Evolutionary conservation across 2,797 vertebrate species (phyloP), one percentile per base, ranked within the genome.

Genomic region (Leptoclinus maculatus): DNA sequence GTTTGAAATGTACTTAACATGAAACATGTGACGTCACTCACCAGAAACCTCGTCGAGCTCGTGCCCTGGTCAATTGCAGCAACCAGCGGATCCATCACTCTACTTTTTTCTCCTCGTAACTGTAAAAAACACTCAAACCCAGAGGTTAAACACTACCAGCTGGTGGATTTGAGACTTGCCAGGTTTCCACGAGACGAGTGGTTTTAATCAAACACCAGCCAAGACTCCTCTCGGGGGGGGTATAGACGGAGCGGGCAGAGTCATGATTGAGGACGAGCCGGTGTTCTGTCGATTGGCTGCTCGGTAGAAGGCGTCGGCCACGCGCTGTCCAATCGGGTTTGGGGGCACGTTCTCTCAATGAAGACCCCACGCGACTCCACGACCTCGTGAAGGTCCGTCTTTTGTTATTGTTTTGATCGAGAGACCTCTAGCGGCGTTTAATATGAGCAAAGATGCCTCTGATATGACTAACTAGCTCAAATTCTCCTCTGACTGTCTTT

Each of bases 21-120:
- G n/a, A 6, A 6, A 29, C 17, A 5, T 29, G 0, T 2, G 5
- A 63, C 23, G 63, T 65, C 66, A 88, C 96, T 97, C 93, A 98
- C 97, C 96, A 98, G 91, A 89, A 98, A 97, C 88, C 97, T 93
- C 56, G 96, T 96, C 14, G 97, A 98, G 90, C 97, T 97, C 62
- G 97, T 98, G 70, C 97, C 97, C 92, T 98, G 97, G 69, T 98
- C 97, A 68, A 98, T 95, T 0, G 97, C 95, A 54, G 96, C 97
- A 25, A 98, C 97, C 83, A 98, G 91, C 0, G 96, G 95, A 16
- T 95, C 96, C 93, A 96, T 93, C 25, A 63, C 41, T 0, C 14
- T n/a, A 49, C 19, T 49, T 4, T 21, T 47, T 0, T 13, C 5
- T 34, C 43, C 32, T 17, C 1, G 17, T 7, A 3, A 0, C 5